Evolutionary conservation across 2,888 invertebrate species (phyloP), one percentile per base, ranked within the genome.

Genomic region (Crocallis elinguaria): DNA sequence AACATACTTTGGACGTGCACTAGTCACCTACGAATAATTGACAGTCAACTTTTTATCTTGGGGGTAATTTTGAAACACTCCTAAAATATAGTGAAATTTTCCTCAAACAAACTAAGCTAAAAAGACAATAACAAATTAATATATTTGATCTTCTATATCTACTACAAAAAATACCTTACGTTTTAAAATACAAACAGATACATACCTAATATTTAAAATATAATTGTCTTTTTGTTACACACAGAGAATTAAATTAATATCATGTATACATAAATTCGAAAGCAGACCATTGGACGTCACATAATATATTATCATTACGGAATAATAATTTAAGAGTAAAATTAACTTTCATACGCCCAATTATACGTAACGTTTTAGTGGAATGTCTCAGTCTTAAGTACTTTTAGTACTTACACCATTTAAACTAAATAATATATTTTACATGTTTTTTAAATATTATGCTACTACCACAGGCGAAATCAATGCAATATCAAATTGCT

Each of bases 371-470:
- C 44, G 53, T 57, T 59, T 57, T 65, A 84, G 73, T 84, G 88
- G 87, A 88, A 87, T 87, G 86, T 78, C 67, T 88, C 88, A 89
- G 88, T 88, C 87, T 86, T 82, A 81, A 84, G 81, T 87, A 87
- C 81, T 79, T 81, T 68, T 38, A 75, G 67, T 71, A 71, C 69
- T 45, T 61, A 62, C 43, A 51, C 25, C 44, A 50, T 51, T 49
- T 56, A 46, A 60, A 50, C 38, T 14, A 25, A 41, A 29, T 12
- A 21, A 41, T 43, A 29, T 29, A 42, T 3, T 13, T 14, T 23
- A 38, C 16, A 33, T 23, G 9, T 43, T 32, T 49, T 9, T 13
- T 32, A 30, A 17, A 33, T 17, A 51, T 42, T 35, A 37, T 52
- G 41, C 42, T 44, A 41, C 36, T 38, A 32, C 38, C 42, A 25